phyloP scores from a whole-genome alignment of 1,140 invertebrate species.

The Probaryconus sp. region DNA sequence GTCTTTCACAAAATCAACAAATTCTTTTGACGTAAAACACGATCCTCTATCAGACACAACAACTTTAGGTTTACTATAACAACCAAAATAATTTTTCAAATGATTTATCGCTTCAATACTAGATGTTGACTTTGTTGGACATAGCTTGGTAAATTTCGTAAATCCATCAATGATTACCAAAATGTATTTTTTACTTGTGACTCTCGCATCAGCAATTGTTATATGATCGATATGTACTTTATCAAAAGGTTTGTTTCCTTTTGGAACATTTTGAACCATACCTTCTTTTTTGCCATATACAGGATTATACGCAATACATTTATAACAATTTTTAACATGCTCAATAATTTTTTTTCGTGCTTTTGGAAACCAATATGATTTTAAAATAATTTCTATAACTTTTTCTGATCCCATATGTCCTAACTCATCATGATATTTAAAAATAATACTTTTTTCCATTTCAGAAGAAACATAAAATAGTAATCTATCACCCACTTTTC shows the following conservation, averaged over 20 bases:
- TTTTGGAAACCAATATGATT: too few species aligned
- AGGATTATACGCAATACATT: conserved; percentile 4
- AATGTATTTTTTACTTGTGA: conserved; percentile 15
- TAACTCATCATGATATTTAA: too few species aligned
- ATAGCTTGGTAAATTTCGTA: conserved; percentile 36
- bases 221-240: conserved; percentile 24
- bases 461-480: too few species aligned
- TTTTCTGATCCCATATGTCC: too few species aligned
- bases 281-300: conserved; percentile 16
- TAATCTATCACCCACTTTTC: too few species aligned
- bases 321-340: conserved; percentile 8
- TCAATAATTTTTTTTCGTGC: too few species aligned
- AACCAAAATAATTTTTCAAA: conserved; percentile 19
- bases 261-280: conserved; percentile 21
- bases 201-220: neutral
- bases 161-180: conserved; percentile 34
- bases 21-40: conserved; percentile 29
- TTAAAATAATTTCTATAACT: too few species aligned
- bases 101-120: conserved; percentile 8
- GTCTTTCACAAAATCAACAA: conserved; percentile 22
- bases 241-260: conserved; percentile 44
- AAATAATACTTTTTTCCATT: too few species aligned
- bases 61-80: conserved; percentile 26
- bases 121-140: neutral
- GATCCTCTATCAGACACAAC: conserved; percentile 30